These are phyloP conservation scores for Prunella himalayana DNA, from an alignment of 2,113 vertebrate genomes.

Conservation along the genomic window DNA sequence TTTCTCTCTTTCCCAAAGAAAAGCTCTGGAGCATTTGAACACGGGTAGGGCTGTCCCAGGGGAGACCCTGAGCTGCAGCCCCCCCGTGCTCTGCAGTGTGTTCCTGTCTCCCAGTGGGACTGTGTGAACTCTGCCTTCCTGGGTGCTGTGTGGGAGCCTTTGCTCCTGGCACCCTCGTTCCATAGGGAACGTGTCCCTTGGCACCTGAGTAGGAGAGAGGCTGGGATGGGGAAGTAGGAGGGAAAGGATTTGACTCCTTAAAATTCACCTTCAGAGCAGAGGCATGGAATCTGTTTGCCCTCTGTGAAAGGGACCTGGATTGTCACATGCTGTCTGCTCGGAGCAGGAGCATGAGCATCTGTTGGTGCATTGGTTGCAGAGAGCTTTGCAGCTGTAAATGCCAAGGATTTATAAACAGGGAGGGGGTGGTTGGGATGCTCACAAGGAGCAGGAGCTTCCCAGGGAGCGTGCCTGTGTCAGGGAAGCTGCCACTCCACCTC, in stretches of 20 bases:
- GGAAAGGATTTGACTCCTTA: background rate
- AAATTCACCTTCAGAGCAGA: background rate
- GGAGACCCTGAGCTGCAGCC: background rate
- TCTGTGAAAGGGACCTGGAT: background rate
- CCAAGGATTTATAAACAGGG: background rate
- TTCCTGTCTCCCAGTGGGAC: background rate
- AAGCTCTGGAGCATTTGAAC: background rate
- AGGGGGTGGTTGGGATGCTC: background rate
- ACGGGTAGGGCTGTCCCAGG: background rate
- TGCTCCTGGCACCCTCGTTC: background rate
- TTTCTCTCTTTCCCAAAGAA: conserved; percentile 29
- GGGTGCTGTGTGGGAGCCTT: background rate
- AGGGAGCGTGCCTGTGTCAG: accelerated
- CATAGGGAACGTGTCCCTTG: background rate
- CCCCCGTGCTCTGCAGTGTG: background rate
- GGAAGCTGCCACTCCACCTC: background rate
- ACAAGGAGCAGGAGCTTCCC: background rate
- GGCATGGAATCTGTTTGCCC: background rate
- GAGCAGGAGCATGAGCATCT: background rate
- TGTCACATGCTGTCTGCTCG: background rate
- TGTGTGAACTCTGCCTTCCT: background rate
- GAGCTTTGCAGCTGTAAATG: background rate
- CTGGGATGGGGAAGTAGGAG: background rate
- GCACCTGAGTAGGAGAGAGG: background rate
- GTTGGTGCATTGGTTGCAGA: background rate